A percentile compares a stretch with the other conserved stretches of the same genome.
These are phyloP conservation scores for Agrochola lychnidis DNA, from an alignment of 2,888 invertebrate species.

Conservation along the genomic window DNA sequence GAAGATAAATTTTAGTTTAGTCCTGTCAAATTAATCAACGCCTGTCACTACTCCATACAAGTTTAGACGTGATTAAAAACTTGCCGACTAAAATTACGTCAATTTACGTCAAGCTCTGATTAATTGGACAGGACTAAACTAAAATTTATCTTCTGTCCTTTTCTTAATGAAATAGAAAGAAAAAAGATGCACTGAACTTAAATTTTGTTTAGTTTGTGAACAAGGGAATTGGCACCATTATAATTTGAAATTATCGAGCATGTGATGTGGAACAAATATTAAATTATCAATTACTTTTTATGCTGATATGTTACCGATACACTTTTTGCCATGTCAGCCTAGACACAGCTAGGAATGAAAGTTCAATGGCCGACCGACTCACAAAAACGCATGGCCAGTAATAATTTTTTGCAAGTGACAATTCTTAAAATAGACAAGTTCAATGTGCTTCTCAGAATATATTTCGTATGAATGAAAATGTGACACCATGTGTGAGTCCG, in stretches of 20 bases:
- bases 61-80: too few relatives aligned
- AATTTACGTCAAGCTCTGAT: too few relatives aligned
- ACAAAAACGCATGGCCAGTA: constrained; percentile 16
- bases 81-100: too few relatives aligned
- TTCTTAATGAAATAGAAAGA: too few relatives aligned
- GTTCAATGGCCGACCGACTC: not conserved
- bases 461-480: not conserved
- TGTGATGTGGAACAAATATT: not conserved
- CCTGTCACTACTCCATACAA: too few relatives aligned
- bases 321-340: not conserved
- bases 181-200: too few relatives aligned
- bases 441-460: constrained; percentile 13
- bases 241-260: not conserved
- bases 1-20: too few relatives aligned
- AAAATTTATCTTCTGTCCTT: too few relatives aligned
- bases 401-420: constrained; percentile 27
- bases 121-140: too few relatives aligned
- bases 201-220: too few relatives aligned
- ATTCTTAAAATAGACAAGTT: constrained; percentile 25
- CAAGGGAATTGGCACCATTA: not conserved
- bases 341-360: not conserved
- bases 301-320: not conserved
- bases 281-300: not conserved
- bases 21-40: too few relatives aligned
- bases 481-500: too few relatives aligned